Base-by-base conservation (phyloP, 2,113 vertebrate species). In the Notechis scutatus region DNA sequence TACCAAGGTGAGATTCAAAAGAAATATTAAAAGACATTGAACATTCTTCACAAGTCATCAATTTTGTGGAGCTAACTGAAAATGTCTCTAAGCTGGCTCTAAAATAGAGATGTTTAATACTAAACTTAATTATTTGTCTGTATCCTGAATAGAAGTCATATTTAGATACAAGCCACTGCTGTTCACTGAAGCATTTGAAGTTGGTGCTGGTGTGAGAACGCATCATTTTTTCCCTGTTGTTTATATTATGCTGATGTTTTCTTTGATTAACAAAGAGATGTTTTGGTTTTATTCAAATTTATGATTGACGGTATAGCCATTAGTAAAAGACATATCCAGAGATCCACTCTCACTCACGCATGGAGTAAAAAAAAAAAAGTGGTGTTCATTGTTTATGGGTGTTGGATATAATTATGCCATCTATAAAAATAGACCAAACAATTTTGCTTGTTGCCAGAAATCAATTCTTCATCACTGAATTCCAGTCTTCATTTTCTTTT, bases 251-350 rank as follows among this genome's bases (percentile, higher is more conserved):
- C 89, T 95, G 92, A 94, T 94, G 95, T 93, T 97, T 97, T 92
- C 96, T 97, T 96, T 98, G 96, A 97, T 97, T 97, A 96, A 93
- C 54, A 92, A 96, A 94, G 91, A 89, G 96, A 97, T 96, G 94
- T 96, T 97, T 97, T 97, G 94, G 96, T 97, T 97, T 96, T 93
- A 93, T 97, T 97, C 94, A 92, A 97, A 94, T 97, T 97, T 97
- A 94, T 97, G 95, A 95, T 85, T 94, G 85, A 88, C 74, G 96
- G 90, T 42, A 88, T 59, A 95, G 97, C 95, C 94, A 95, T 97
- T 97, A 97, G 95, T 90, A 54, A 1, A 92, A 91, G 93, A 94
- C 90, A 39, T 57, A 96, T 50, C 94, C 97, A 97, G 95, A 29
- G 95, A 29, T 95, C 97, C 94, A 96, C 18, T 42, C 18, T 42